Evolutionary conservation across 2,888 invertebrate species (phyloP).

Genomic region (Meiosimyza decipiens): DNA sequence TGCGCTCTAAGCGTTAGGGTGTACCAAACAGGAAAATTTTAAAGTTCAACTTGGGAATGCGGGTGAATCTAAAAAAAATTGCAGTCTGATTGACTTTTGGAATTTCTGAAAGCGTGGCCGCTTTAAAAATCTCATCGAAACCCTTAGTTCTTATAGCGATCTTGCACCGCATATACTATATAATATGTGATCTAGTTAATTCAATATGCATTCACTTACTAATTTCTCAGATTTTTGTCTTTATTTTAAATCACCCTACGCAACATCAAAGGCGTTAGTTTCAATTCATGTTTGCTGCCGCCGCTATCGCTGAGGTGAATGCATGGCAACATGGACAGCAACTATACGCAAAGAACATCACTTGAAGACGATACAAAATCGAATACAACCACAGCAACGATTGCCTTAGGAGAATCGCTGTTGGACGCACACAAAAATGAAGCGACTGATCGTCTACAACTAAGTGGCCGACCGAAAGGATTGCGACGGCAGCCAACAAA

Average conservation of each 20-base stretch:
- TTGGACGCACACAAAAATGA: constrained; percentile 1
- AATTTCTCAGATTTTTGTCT: background rate
- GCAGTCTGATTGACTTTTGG: too few relatives aligned
- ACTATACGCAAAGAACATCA: constrained; percentile 21
- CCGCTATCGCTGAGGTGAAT: constrained; percentile 7
- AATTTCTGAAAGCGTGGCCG: too few relatives aligned
- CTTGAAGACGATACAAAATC: constrained; percentile 20
- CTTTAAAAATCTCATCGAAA: too few relatives aligned
- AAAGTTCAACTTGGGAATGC: background rate
- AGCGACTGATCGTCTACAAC: constrained; percentile 30
- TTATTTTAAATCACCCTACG: background rate
- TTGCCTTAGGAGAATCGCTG: background rate
- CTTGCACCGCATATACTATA: too few relatives aligned
- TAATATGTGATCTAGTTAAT: too few relatives aligned
- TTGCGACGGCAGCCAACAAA: constrained; percentile 58
- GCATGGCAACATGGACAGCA: constrained; percentile 38
- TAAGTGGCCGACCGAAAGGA: constrained; percentile 42
- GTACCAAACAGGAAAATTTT: background rate
- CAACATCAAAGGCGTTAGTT: background rate
- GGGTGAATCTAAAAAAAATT: too few relatives aligned
- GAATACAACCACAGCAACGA: constrained; percentile 5
- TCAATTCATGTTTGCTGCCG: background rate
- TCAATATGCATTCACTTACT: too few relatives aligned
- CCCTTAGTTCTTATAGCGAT: too few relatives aligned
- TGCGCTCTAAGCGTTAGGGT: background rate